Base-by-base conservation (phyloP, 23 tunicate genomes). In the Ascidia mentula region DNA sequence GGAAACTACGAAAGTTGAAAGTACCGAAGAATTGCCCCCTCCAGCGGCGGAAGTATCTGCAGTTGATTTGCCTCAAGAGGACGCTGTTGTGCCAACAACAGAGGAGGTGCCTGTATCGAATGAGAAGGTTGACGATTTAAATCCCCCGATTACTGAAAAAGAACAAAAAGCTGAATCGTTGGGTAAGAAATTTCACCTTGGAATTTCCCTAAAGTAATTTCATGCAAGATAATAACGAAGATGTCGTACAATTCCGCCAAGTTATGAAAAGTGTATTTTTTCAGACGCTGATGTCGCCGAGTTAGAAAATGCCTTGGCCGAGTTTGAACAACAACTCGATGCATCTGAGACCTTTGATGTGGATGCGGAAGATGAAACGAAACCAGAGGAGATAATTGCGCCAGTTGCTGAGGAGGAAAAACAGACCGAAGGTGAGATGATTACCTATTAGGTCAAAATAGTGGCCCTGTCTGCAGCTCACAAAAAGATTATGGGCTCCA, bases 301-400 rank as follows among this genome's bases (percentile, higher is more conserved):
- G 24, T 53, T 53, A 28, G 65, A 53, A 9, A 53, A 53, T 28
- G 65, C 65, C 22, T 9, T 53, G 13, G 65, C 65, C 65, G 65
- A 53, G 65, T 53, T 53, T 53, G 65, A 53, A 28, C 65, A 53
- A 28, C 65, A 53, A 53, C 7, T 53, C 24, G 65, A 53, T 53
- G 65, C 22, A 31, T 28, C 31, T 6, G 1, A 34, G 30, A 24
- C 75, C 30, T 71, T 36, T 36, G 38, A 28, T 71, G 38, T 18
- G 13, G 9, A 1, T 71, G 75, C 30, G 34, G 75, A 34, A 26
- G 73, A 46, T 46, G 60, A 46, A 46, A 18, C 60, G 18, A 46
- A 46, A 46, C 18, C 34, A 9, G 73, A 69, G 31, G 75, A 71
- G 1, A 17, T 9, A 53, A 28, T 20, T 5, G 65, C 65, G 1